Conservation (phyloP, 2,113 vertebrate species). For the Oreotragus oreotragus region DNA sequence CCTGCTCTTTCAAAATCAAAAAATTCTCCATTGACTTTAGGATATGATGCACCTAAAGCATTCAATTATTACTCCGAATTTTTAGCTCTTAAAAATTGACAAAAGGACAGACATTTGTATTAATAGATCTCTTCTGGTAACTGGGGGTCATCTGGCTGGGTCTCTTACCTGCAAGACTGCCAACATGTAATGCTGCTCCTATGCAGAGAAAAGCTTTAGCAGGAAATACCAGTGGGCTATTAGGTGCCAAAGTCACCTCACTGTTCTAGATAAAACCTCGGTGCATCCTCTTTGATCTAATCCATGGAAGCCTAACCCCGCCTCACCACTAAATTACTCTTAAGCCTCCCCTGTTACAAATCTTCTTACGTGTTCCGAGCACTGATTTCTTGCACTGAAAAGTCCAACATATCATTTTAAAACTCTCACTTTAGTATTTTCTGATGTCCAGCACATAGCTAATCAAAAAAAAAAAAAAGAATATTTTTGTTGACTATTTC, state of each 20-base stretch:
- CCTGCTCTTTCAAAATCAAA: background rate
- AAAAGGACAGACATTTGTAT: slow-evolving; percentile 1
- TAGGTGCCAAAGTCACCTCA: slow-evolving; percentile 73
- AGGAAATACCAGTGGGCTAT: slow-evolving; percentile 48
- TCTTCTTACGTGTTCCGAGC: slow-evolving; percentile 57
- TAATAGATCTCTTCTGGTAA: background rate
- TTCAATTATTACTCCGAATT: background rate
- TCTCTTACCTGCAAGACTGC: slow-evolving; percentile 76
- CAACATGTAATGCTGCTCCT: background rate
- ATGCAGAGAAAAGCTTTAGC: slow-evolving; percentile 40
- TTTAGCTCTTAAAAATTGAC: background rate
- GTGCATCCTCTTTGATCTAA: slow-evolving; percentile 81
- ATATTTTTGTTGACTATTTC: background rate
- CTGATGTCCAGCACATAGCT: background rate
- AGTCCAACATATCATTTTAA: background rate
- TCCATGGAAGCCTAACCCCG: slow-evolving; percentile 75
- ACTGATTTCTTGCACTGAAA: slow-evolving; percentile 29
- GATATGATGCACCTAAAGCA: background rate
- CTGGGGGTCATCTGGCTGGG: background rate
- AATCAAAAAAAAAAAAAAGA: background rate
- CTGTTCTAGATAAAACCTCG: slow-evolving; percentile 74
- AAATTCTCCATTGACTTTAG: background rate
- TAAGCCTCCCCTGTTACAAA: slow-evolving; percentile 69
- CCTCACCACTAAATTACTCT: slow-evolving; percentile 66
- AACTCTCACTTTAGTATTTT: background rate